Percentiles rank a stretch among this genome's conserved stretches.
These are phyloP conservation scores for Microchrysa polita DNA, from an alignment of 2,888 invertebrate species.

Conservation along the genomic window DNA sequence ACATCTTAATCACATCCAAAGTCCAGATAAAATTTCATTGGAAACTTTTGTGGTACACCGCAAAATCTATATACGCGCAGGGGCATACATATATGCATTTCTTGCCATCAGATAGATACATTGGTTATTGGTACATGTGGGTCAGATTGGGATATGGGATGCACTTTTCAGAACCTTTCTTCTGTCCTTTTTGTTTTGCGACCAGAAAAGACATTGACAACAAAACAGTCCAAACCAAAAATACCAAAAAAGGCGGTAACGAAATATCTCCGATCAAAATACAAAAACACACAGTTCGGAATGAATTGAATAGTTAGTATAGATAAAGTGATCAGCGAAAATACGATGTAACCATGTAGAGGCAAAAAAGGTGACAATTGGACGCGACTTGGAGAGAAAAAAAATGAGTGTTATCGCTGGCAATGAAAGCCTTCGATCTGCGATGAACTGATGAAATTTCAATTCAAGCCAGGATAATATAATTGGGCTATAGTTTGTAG, in stretches of 20 bases:
- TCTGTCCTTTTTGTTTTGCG: not conserved
- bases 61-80: conserved; percentile 16
- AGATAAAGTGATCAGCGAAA: conserved; percentile 22
- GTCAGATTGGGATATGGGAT: no score
- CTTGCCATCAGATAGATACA: no score
- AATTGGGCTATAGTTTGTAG: no score
- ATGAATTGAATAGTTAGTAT: conserved; percentile 19
- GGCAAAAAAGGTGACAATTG: conserved; percentile 28
- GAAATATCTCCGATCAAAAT: conserved; percentile 27
- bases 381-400: not conserved
- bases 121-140: no score
- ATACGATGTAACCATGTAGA: not conserved
- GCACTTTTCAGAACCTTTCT: not conserved
- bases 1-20: conserved; percentile 36
- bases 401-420: conserved; percentile 31
- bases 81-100: conserved; percentile 2
- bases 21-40: conserved; percentile 33
- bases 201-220: conserved; percentile 29
- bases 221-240: conserved; percentile 28
- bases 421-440: conserved; percentile 11
- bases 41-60: conserved; percentile 33
- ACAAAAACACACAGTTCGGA: conserved; percentile 14
- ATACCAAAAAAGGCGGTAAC: conserved; percentile 18
- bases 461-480: no score
- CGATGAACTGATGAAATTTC: not conserved